Conservation (phyloP, 1,140 invertebrate species). For the Matsumurasca onukii region DNA sequence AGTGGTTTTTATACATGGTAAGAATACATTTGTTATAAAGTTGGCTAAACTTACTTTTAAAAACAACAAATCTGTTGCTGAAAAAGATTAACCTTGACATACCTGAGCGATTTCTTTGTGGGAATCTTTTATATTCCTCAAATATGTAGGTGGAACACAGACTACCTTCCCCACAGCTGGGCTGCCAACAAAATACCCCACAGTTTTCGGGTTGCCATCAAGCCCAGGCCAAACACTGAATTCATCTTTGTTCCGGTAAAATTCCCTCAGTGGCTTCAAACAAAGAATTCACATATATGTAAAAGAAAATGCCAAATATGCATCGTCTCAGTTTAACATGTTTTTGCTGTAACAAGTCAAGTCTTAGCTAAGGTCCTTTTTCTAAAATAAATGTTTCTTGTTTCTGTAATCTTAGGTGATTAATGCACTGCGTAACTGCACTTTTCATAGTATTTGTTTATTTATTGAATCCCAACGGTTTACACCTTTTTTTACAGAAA, state of each 20-base stretch:
- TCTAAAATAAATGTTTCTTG: not conserved
- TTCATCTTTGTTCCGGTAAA: slow-evolving; percentile 54
- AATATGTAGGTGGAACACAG: slow-evolving; percentile 46
- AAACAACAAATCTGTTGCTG: no score
- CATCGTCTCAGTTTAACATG: not conserved
- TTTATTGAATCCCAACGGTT: no score
- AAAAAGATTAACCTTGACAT: no score
- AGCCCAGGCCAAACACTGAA: slow-evolving; percentile 49
- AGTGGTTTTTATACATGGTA: no score
- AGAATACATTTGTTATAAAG: no score
- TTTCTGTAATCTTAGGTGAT: not conserved
- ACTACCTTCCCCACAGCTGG: slow-evolving; percentile 41
- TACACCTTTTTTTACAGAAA: no score
- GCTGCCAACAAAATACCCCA: slow-evolving; percentile 50
- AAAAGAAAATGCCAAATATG: no score
- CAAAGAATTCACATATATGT: not conserved
- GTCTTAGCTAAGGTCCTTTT: not conserved
- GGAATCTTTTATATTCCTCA: slow-evolving; percentile 46
- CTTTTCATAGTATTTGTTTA: no score
- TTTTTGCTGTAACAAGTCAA: not conserved
- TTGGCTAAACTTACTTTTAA: no score
- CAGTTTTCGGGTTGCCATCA: slow-evolving; percentile 51
- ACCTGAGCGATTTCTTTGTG: slow-evolving; percentile 49
- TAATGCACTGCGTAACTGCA: not conserved
- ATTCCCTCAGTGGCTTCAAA: slow-evolving; percentile 47